These are phyloP conservation scores for Xestia xanthographa DNA, from an alignment of 2,888 invertebrate species.

Conservation along the genomic window DNA sequence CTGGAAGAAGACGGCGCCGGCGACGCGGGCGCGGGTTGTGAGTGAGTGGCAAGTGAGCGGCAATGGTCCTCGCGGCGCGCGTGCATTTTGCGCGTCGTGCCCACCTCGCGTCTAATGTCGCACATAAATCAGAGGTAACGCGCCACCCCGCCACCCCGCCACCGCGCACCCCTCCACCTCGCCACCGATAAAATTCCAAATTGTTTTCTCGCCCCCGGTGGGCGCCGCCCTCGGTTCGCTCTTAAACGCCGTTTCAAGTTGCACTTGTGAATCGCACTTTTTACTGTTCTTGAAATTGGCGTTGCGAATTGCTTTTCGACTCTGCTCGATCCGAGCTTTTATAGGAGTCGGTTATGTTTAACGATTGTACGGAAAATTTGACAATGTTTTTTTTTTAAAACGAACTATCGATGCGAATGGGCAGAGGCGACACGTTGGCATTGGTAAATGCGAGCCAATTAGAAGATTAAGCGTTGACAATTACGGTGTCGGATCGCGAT, in stretches of 20 bases:
- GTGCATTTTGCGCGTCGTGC: slow-evolving; percentile 84
- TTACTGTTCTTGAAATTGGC: slow-evolving; percentile 90
- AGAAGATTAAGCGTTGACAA: slow-evolving; percentile 91
- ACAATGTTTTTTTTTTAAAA: slow-evolving; percentile 78
- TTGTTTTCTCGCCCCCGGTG: slow-evolving; percentile 90
- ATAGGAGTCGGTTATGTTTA: slow-evolving; percentile 74
- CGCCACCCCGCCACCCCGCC: slow-evolving; percentile 73
- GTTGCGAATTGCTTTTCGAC: slow-evolving; percentile 87
- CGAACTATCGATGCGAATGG: slow-evolving; percentile 79
- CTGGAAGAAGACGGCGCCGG: slow-evolving; percentile 49
- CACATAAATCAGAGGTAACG: slow-evolving; percentile 89
- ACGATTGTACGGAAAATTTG: slow-evolving; percentile 68
- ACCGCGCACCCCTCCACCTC: slow-evolving; percentile 78
- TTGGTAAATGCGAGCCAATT: slow-evolving; percentile 90
- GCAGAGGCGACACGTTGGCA: slow-evolving; percentile 85
- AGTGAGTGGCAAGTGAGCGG: slow-evolving; percentile 75
- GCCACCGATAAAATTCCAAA: slow-evolving; percentile 89
- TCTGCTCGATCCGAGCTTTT: slow-evolving; percentile 79
- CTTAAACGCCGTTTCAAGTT: slow-evolving; percentile 90
- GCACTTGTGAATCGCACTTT: slow-evolving; percentile 90
- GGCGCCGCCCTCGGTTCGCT: slow-evolving; percentile 89
- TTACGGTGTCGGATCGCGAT: slow-evolving; percentile 89
- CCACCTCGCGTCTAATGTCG: slow-evolving; percentile 85
- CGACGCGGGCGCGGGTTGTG: slow-evolving; percentile 60
- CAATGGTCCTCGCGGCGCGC: slow-evolving; percentile 78